A percentile compares a stretch with the other conserved stretches of the same genome.
Conservation (phyloP, 2,888 invertebrate species). For the Pyralis farinalis region DNA sequence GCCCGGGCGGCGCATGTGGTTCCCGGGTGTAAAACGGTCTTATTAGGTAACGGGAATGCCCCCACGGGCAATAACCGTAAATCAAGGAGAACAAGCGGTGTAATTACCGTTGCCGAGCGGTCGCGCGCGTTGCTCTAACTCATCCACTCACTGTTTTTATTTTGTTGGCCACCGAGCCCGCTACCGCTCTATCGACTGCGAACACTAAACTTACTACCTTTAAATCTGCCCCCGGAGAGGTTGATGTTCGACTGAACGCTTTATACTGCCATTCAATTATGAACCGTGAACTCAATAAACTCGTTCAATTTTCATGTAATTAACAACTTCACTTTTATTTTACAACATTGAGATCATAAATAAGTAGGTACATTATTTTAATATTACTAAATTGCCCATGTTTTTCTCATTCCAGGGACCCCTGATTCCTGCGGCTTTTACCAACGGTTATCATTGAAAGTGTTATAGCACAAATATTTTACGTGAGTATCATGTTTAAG, state of each 20-base stretch:
- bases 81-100: constrained; percentile 81
- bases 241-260: constrained; percentile 65
- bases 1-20: constrained; percentile 67
- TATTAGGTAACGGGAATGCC: constrained; percentile 80
- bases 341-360: constrained; percentile 5
- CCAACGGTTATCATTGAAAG: constrained; percentile 98
- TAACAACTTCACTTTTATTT: constrained; percentile 14
- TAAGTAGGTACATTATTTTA: neutral
- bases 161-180: constrained; percentile 67
- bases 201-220: constrained; percentile 71
- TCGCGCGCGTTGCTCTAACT: constrained; percentile 76
- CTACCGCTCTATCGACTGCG: constrained; percentile 74
- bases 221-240: constrained; percentile 72
- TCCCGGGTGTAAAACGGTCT: constrained; percentile 77
- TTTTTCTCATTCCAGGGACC: constrained; percentile 89
- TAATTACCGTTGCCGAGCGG: constrained; percentile 79
- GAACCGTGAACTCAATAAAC: constrained; percentile 36
- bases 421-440: constrained; percentile 98
- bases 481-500: constrained; percentile 72
- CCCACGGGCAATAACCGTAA: constrained; percentile 82
- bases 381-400: constrained; percentile 17
- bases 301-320: constrained; percentile 29
- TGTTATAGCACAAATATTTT: constrained; percentile 78
- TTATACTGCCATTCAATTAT: constrained; percentile 69
- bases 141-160: constrained; percentile 77